phyloP scores from a whole-genome alignment of 2,797 vertebrate species.

The Enteromius fasciolatus region DNA sequence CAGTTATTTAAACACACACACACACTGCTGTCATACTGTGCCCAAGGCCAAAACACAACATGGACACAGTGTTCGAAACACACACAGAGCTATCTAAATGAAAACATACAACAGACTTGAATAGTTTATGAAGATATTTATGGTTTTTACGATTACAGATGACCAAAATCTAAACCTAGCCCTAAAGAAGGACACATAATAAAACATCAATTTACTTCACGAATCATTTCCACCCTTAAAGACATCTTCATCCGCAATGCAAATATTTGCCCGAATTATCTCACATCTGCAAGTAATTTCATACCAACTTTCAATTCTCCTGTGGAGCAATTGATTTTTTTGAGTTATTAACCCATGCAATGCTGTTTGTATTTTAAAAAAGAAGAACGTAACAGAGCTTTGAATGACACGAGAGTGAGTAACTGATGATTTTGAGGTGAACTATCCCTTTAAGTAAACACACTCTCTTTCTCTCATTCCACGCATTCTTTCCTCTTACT shows the following conservation, averaged over 20 bases:
- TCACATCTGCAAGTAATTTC: background rate
- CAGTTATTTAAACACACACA: background rate
- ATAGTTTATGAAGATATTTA: background rate
- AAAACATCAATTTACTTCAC: background rate
- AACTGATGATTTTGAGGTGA: background rate
- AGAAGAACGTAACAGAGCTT: background rate
- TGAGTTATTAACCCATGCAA: background rate
- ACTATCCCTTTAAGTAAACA: background rate
- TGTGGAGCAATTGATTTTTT: too few species aligned
- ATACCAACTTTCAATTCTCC: too few species aligned
- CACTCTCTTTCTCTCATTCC: slow-evolving; percentile 41
- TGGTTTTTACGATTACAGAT: background rate
- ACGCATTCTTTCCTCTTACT: slow-evolving; percentile 49
- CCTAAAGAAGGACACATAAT: background rate
- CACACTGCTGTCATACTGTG: background rate
- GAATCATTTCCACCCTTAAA: background rate
- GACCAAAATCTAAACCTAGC: background rate
- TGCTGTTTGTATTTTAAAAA: background rate
- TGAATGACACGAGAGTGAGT: background rate
- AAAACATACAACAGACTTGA: background rate
- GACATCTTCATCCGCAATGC: too few species aligned
- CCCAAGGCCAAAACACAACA: slow-evolving; percentile 28
- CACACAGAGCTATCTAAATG: background rate
- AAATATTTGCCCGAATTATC: background rate
- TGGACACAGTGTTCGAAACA: slow-evolving; percentile 9